Percentiles rank a stretch among this genome's conserved stretches.
phyloP scores from a whole-genome alignment of 2,797 vertebrate species.

The Cetoscarus ocellatus region DNA sequence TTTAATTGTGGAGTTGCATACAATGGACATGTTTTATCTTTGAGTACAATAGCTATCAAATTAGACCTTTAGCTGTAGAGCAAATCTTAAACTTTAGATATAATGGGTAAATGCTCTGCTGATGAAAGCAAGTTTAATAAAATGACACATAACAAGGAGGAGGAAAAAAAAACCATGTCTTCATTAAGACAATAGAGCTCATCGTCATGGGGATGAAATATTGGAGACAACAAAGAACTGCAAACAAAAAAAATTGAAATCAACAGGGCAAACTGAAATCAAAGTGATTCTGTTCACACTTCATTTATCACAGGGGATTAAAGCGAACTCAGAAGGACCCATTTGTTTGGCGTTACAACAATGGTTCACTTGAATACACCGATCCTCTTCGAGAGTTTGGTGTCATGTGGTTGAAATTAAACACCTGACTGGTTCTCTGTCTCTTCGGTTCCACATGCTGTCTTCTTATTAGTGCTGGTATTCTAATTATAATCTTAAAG shows the following conservation, averaged over 20 bases:
- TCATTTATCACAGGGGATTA: constrained; percentile 52
- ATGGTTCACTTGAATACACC: constrained; percentile 21
- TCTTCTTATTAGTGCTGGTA: constrained; percentile 7
- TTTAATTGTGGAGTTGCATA: too few relatives aligned
- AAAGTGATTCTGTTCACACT: constrained; percentile 42
- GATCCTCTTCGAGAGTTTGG: constrained; percentile 5
- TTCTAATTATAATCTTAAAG: constrained; percentile 1
- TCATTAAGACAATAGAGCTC: constrained; percentile 4
- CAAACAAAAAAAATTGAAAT: constrained; percentile 43
- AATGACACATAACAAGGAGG: constrained; percentile 8
- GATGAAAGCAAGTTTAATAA: constrained; percentile 2
- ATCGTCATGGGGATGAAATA: constrained; percentile 1
- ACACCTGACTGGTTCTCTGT: constrained; percentile 41
- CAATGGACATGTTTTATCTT: too few relatives aligned
- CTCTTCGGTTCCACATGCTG: constrained; percentile 4
- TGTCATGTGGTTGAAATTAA: constrained; percentile 56
- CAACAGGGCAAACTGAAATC: constrained; percentile 49
- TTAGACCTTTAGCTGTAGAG: too few relatives aligned
- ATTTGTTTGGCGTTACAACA: constrained; percentile 31
- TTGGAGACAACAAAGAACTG: constrained; percentile 24
- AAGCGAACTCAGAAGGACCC: constrained; percentile 21
- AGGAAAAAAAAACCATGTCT: background rate
- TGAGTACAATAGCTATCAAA: too few relatives aligned
- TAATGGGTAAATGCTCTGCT: background rate
- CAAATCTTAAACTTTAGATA: background rate